Percentiles rank a stretch among this genome's conserved stretches.
These are phyloP conservation scores for Sylvietta virens DNA, from an alignment of 2,113 vertebrate species.

Conservation along the genomic window DNA sequence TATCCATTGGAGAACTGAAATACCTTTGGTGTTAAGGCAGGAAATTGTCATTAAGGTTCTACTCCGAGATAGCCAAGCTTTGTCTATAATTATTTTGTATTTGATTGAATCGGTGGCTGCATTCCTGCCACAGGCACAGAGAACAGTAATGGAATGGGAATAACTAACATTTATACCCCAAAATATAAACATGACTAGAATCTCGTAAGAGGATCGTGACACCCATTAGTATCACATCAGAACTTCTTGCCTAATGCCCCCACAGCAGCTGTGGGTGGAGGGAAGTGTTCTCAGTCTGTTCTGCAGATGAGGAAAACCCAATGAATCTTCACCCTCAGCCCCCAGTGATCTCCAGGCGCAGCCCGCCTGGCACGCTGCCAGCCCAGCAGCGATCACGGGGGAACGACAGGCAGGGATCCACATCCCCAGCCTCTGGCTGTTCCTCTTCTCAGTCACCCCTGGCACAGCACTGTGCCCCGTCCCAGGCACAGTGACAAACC, in stretches of 20 bases:
- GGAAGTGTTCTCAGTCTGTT: not conserved
- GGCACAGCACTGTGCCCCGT: not conserved
- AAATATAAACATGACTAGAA: not conserved
- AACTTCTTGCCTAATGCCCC: not conserved
- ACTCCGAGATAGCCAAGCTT: not conserved
- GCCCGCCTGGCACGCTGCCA: not conserved
- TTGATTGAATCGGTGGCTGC: not conserved
- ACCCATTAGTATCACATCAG: not conserved
- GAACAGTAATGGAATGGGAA: not conserved
- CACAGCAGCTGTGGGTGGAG: not conserved
- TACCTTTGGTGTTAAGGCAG: not conserved
- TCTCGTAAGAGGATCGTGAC: not conserved
- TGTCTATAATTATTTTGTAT: not conserved
- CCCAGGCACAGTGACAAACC: not conserved
- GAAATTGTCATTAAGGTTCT: not conserved
- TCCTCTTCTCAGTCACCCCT: not conserved
- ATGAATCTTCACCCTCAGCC: not conserved
- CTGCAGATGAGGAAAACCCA: not conserved
- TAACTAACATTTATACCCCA: not conserved
- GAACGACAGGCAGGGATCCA: not conserved
- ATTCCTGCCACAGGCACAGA: not conserved
- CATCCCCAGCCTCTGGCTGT: rapidly evolving
- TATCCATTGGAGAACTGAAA: not conserved
- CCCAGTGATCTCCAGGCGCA: not conserved
- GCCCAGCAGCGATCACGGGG: not conserved